Percentiles rank a stretch among this genome's conserved stretches.
Evolutionary conservation across 1,140 invertebrate genomes (phyloP).

Genomic region (Ooceraea biroi): DNA sequence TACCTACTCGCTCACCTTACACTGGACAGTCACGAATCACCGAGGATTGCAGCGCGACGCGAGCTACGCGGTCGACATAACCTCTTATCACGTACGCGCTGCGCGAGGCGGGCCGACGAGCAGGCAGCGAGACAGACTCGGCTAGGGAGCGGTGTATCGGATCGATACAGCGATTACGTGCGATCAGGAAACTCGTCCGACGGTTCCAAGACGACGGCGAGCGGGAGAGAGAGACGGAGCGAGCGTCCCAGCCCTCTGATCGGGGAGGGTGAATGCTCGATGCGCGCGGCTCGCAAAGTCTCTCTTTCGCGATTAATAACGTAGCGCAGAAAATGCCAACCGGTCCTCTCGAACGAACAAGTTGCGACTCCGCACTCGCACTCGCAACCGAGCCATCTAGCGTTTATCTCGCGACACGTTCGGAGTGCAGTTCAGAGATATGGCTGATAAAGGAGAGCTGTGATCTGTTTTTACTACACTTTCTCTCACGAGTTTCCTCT

Average conservation of each 20-base stretch:
- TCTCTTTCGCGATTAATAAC: background rate
- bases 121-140: background rate
- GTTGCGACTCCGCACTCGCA: background rate
- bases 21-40: background rate
- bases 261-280: background rate
- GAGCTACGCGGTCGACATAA: slow-evolving; percentile 22
- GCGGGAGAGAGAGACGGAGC: background rate
- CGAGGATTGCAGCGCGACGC: background rate
- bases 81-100: slow-evolving; percentile 38
- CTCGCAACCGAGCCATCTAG: background rate
- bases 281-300: background rate
- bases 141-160: background rate
- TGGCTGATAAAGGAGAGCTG: background rate
- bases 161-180: slow-evolving; percentile 37
- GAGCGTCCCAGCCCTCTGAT: background rate
- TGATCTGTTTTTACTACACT: background rate
- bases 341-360: background rate
- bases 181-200: background rate
- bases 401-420: too few relatives aligned
- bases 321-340: slow-evolving; percentile 18
- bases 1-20: background rate
- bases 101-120: background rate
- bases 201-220: background rate
- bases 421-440: background rate
- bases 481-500: background rate